phyloP scores from a whole-genome alignment of 2,797 vertebrate genomes.

The Protosalanx chinensis region DNA sequence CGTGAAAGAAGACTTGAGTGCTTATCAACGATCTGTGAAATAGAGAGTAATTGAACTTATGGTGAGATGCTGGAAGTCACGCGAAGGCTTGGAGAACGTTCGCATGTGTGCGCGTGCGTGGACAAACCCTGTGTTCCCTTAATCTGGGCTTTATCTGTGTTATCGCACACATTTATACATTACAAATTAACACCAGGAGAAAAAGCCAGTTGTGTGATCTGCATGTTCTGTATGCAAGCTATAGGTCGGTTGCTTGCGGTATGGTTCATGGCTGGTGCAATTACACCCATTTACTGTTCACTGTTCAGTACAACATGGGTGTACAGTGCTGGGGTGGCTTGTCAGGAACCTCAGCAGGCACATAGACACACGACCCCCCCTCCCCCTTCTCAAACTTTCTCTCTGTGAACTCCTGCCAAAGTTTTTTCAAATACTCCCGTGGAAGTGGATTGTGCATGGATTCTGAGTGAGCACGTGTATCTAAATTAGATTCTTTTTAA shows the following conservation, averaged over 20 bases:
- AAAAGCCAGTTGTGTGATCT: too few species aligned
- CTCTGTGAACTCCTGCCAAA: slow-evolving; percentile 5
- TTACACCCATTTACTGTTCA: slow-evolving; percentile 7
- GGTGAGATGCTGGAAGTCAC: neutral
- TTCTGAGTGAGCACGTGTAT: neutral
- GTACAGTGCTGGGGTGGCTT: neutral
- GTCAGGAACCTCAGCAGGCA: neutral
- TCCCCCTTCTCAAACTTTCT: neutral
- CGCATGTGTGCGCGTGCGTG: slow-evolving; percentile 7
- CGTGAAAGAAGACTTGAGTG: neutral
- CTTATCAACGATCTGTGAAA: neutral
- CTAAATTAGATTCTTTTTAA: too few species aligned
- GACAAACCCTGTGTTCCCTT: neutral
- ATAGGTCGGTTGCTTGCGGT: too few species aligned
- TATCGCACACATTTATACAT: too few species aligned
- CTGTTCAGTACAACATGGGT: neutral
- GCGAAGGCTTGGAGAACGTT: neutral
- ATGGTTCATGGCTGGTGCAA: slow-evolving; percentile 10
- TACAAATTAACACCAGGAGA: too few species aligned
- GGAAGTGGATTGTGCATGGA: neutral
- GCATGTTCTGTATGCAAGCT: too few species aligned
- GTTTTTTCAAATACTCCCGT: too few species aligned
- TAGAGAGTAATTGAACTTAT: neutral
- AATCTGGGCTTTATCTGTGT: neutral
- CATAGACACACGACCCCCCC: neutral